Evolutionary conservation across 1,140 invertebrate species (phyloP), one percentile per base, ranked within the genome.

Genomic region (Macrobrachium rosenbergii): DNA sequence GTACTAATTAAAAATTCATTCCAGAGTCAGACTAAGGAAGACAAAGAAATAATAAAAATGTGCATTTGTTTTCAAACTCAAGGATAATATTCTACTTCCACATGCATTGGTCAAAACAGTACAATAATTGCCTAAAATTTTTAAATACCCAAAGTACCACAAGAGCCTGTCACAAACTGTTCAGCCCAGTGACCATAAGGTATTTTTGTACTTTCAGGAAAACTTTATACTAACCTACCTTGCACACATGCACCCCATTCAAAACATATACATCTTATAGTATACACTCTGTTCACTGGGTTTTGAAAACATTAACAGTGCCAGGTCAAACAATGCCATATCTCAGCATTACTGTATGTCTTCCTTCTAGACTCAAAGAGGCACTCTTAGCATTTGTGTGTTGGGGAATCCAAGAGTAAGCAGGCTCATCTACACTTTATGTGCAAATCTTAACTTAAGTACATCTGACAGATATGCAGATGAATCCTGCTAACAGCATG

Each of bases 161-260:
- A 81, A 63, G 79, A 81, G 64, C 79, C 79, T 81, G 79, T 81
- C 79, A 67, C 60, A 28, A 67, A 81, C 79, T 64, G 37, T 81
- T 52, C 7, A 52, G 62, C 79, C 45, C 79, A 81, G 79, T 81
- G 79, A 67, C 64, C 79, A 60, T 63, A 60, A 81, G 62, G 62
- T 81, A 81, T 64, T 81, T 81, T 81, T 81, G 79, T 81, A 81
- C 79, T 81, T 60, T 81, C 79, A 81, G 79, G 79, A 81, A 43
- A 81, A 81, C 79, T 81, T 81, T 69, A 81, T 37, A 81, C 79
- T 81, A 81, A 81, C 79, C 79, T 81, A 81, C 37, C 79, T 67
- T 43, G 45, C 79, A 67, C 63, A 81, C 79, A 81, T 67, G 60
- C 63, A 37, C 63, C 58, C 58, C 60, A 37, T 62, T 23, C 63